Evolutionary conservation across 2,888 invertebrate species (phyloP).

Genomic region (Tachina grossa): DNA sequence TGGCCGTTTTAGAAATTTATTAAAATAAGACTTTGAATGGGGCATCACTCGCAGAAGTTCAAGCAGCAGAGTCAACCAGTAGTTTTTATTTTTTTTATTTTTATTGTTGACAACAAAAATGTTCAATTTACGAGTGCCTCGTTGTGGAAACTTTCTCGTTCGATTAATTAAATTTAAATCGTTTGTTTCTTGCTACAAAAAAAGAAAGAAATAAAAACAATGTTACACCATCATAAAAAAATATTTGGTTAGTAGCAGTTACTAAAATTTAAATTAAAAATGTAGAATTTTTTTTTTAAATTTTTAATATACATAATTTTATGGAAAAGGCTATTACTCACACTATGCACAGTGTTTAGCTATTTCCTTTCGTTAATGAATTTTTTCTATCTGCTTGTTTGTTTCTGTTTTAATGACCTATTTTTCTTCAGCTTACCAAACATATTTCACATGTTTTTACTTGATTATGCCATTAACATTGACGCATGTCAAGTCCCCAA

Average conservation of each 20-base stretch:
- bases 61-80: background rate
- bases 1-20: background rate
- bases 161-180: slow-evolving; percentile 8
- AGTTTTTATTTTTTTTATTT: background rate
- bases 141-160: background rate
- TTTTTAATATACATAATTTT: background rate
- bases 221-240: no score
- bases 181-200: background rate
- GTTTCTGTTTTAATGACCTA: background rate
- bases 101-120: slow-evolving; percentile 3
- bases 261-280: slow-evolving; percentile 15
- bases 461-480: slow-evolving; percentile 19
- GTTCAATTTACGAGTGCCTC: background rate
- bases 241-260: background rate
- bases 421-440: background rate
- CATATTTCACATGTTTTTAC: background rate
- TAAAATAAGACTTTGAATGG: background rate
- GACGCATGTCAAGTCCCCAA: background rate
- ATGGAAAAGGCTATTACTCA: background rate
- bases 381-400: background rate
- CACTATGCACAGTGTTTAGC: background rate
- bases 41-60: background rate
- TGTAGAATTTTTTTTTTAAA: background rate
- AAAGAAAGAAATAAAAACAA: background rate
- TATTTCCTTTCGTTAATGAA: background rate